Percentiles rank a stretch among this genome's conserved stretches.
These are phyloP conservation scores for Sebastes umbrosus DNA, from an alignment of 2,797 vertebrate genomes.

Conservation along the genomic window DNA sequence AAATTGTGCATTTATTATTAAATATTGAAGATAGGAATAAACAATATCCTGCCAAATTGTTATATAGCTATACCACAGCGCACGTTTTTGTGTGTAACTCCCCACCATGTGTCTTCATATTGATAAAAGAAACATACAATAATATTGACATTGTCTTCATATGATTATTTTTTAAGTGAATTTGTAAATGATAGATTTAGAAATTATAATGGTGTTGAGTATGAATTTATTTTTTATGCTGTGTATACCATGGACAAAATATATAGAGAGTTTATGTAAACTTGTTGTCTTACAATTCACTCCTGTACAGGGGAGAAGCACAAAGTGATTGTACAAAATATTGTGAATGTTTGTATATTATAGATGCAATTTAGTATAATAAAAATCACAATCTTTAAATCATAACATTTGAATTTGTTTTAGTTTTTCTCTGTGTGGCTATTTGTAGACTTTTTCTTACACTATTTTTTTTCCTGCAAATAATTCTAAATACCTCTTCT, in stretches of 20 bases:
- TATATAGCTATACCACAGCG: conserved; percentile 46
- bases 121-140: conserved; percentile 51
- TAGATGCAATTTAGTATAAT: conserved; percentile 83
- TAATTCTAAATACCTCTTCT: background rate
- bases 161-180: conserved; percentile 79
- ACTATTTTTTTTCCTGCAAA: background rate
- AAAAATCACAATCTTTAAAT: conserved; percentile 73
- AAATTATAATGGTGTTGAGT: conserved; percentile 69
- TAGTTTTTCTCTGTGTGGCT: background rate
- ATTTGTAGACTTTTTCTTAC: background rate
- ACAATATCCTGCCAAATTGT: conserved; percentile 68
- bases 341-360: conserved; percentile 85
- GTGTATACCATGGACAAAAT: conserved; percentile 71
- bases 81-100: conserved; percentile 57
- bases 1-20: conserved; percentile 50
- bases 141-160: conserved; percentile 73
- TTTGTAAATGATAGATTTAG: conserved; percentile 80
- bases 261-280: conserved; percentile 75
- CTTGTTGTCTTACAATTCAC: conserved; percentile 76
- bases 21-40: conserved; percentile 42
- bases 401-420: background rate
- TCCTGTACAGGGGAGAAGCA: conserved; percentile 72
- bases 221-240: conserved; percentile 81
- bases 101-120: conserved; percentile 59
- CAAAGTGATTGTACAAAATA: conserved; percentile 84